Evolutionary conservation across 2,113 vertebrate genomes (phyloP).

Genomic region (Lota lota): DNA sequence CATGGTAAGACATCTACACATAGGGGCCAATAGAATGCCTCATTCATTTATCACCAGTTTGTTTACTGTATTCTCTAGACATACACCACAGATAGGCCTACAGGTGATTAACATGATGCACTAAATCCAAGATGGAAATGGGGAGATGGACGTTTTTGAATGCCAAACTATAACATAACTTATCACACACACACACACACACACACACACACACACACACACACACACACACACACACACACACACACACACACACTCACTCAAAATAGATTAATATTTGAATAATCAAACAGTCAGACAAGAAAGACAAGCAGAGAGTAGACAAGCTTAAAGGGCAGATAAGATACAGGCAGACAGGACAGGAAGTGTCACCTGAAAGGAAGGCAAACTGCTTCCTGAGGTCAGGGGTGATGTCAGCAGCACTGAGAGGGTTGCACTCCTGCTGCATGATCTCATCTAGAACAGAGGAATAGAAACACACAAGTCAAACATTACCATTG

Average conservation of each 20-base stretch:
- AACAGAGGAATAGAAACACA: constrained; percentile 11
- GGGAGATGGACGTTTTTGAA: constrained; percentile 44
- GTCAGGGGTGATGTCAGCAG: constrained; percentile 89
- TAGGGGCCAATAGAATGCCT: too few species aligned
- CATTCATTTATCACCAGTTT: too few species aligned
- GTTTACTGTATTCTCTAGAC: too few species aligned
- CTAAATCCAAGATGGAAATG: constrained; percentile 26
- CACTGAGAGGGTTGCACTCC: constrained; percentile 84
- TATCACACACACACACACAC: neutral
- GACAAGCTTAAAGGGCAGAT: neutral
- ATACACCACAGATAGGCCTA: too few species aligned
- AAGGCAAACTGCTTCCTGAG: constrained; percentile 92
- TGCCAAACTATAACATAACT: constrained; percentile 34
- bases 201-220: neutral
- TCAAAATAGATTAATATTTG: too few species aligned
- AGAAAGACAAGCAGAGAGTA: constrained; percentile 1
- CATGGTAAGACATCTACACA: too few species aligned
- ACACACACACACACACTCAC: neutral
- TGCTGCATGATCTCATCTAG: constrained; percentile 98
- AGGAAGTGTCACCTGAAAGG: constrained; percentile 81
- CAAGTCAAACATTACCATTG: constrained; percentile 4
- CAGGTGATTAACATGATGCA: too few species aligned
- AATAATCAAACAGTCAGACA: neutral
- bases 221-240: neutral
- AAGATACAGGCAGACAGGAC: constrained; percentile 10